phyloP scores from a whole-genome alignment of 1,140 invertebrate genomes.

The Aphis gossypii region DNA sequence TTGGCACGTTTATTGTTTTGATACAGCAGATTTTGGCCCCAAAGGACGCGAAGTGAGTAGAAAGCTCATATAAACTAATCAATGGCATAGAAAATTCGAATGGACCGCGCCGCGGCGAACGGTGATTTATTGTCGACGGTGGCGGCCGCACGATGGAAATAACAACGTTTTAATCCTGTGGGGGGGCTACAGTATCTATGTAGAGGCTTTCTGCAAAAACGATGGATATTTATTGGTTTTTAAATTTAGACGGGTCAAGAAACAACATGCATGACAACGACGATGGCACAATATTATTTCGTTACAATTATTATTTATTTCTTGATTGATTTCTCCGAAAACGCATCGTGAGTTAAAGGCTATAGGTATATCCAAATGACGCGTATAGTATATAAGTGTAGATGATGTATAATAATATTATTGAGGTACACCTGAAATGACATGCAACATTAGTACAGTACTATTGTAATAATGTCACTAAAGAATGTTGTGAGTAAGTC shows the following conservation, averaged over 20 bases:
- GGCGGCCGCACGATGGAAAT: background rate
- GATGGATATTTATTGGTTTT: conserved; percentile 32
- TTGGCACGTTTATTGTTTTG: conserved; percentile 55
- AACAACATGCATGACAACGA: background rate
- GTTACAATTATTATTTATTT: background rate
- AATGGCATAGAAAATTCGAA: conserved; percentile 35
- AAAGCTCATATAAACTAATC: conserved; percentile 33
- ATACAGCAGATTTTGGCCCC: conserved; percentile 40
- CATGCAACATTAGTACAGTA: too few species aligned
- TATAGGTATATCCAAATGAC: too few species aligned
- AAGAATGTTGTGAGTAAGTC: too few species aligned
- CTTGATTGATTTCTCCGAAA: background rate
- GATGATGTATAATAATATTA: too few species aligned
- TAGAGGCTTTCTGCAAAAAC: background rate
- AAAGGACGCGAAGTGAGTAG: background rate
- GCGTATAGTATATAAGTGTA: too few species aligned
- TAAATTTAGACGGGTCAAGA: conserved; percentile 18
- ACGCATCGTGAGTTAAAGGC: background rate
- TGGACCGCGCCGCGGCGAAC: background rate
- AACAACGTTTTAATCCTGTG: conserved; percentile 3
- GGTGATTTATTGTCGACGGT: conserved; percentile 26
- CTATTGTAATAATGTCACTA: too few species aligned
- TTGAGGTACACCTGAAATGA: too few species aligned
- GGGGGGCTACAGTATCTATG: background rate
- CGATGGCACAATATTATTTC: background rate